Evolutionary conservation across 2,888 invertebrate species (phyloP).

Genomic region (Emesis furor): DNA sequence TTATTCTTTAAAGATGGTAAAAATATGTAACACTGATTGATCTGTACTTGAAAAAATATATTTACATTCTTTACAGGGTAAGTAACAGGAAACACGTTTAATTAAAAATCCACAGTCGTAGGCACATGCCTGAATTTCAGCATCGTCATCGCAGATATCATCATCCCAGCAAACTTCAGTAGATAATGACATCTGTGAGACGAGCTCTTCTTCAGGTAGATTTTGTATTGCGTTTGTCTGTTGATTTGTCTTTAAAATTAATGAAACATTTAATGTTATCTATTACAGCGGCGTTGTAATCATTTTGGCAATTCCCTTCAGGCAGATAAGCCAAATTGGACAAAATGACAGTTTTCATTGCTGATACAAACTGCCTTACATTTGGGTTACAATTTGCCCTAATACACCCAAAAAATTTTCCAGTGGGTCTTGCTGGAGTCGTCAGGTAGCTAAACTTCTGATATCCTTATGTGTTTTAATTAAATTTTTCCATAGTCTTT

Average conservation of each 20-base stretch:
- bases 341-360: conserved; percentile 39
- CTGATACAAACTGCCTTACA: conserved; percentile 66
- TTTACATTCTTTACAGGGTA: not conserved
- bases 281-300: conserved; percentile 19
- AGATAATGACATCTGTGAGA: conserved; percentile 20
- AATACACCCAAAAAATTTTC: conserved; percentile 65
- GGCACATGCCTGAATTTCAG: conserved; percentile 26
- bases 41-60: conserved; percentile 33
- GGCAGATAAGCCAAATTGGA: conserved; percentile 36
- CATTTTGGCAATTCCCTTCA: conserved; percentile 55
- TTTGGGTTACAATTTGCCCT: conserved; percentile 69
- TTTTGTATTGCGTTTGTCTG: conserved; percentile 1
- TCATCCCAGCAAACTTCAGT: conserved; percentile 18
- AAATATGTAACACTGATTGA: conserved; percentile 43
- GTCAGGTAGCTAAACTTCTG: conserved; percentile 66
- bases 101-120: conserved; percentile 30
- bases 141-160: not conserved
- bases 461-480: conserved; percentile 36
- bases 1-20: conserved; percentile 27
- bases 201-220: not conserved
- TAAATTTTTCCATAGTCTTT: conserved; percentile 50
- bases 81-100: too few species aligned
- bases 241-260: not conserved
- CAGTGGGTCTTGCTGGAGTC: conserved; percentile 70
- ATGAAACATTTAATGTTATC: conserved; percentile 1